Conservation (phyloP, 2,113 vertebrate species). For the Heliornis fulica region DNA sequence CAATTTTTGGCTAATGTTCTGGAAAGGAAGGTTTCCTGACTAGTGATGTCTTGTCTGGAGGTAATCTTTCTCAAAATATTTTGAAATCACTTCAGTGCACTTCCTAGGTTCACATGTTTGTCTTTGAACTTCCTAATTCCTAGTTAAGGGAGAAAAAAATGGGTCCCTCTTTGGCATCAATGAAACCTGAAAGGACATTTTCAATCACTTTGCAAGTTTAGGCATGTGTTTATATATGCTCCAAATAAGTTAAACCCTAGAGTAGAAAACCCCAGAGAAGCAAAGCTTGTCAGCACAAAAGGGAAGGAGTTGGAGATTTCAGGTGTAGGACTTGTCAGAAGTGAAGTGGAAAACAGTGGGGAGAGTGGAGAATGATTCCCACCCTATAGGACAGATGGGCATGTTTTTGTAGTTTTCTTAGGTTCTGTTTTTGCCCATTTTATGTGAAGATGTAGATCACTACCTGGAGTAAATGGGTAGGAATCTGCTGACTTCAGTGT, state of each 20-base stretch:
- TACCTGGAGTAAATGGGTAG: background rate
- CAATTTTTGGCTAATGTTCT: background rate
- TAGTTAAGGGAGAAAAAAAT: background rate
- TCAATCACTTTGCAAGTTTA: background rate
- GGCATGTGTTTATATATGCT: background rate
- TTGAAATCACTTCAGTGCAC: background rate
- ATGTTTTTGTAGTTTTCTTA: background rate
- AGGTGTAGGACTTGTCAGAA: background rate
- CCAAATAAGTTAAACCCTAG: background rate
- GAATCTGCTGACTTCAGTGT: background rate
- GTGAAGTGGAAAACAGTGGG: background rate
- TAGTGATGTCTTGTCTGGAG: background rate
- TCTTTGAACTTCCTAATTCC: background rate
- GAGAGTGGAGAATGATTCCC: background rate
- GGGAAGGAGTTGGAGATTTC: background rate
- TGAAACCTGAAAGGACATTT: background rate
- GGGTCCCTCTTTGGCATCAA: background rate
- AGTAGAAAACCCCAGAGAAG: background rate
- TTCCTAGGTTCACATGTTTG: background rate
- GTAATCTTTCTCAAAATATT: background rate
- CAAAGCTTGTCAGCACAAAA: background rate
- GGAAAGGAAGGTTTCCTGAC: background rate
- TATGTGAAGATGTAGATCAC: background rate
- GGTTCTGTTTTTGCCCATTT: background rate
- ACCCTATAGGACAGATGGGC: background rate